A percentile compares a stretch with the other conserved stretches of the same genome.
Evolutionary conservation across 2,797 vertebrate genomes (phyloP).

Genomic region (Sitta carolinensis): DNA sequence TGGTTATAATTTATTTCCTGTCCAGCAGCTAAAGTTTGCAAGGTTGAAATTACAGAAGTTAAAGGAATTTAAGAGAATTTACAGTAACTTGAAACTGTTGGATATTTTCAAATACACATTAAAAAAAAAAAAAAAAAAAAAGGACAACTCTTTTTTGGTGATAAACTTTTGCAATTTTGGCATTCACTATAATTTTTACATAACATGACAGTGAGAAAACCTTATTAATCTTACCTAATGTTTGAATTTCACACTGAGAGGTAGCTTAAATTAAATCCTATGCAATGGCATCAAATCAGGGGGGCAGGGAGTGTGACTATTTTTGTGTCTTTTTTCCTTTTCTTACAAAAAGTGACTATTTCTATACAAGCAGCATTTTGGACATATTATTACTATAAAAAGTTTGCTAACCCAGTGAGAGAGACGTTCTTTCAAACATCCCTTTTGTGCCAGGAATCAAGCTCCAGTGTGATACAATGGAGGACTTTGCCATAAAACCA

Average conservation of each 20-base stretch:
- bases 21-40: conserved; percentile 37
- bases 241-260: conserved; percentile 73
- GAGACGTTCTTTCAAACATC: conserved; percentile 15
- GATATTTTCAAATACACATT: conserved; percentile 10
- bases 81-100: conserved; percentile 41
- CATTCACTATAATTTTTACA: conserved; percentile 54
- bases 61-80: conserved; percentile 52
- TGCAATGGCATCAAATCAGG: conserved; percentile 30
- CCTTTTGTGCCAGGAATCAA: conserved; percentile 20
- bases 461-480: neutral
- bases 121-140: neutral
- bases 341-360: conserved; percentile 70
- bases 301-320: neutral
- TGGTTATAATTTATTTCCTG: conserved; percentile 62
- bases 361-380: conserved; percentile 73
- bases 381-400: conserved; percentile 54
- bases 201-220: conserved; percentile 52
- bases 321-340: conserved; percentile 33
- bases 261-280: conserved; percentile 78
- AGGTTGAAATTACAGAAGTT: conserved; percentile 43
- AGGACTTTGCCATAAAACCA: neutral
- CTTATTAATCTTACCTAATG: conserved; percentile 45
- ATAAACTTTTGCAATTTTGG: conserved; percentile 70
- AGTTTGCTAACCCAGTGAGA: conserved; percentile 27
- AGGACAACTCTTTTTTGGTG: conserved; percentile 50